Percentiles rank a stretch among this genome's conserved stretches.
Conservation (phyloP, 2,113 vertebrate species). For the Apodemus speciosus region DNA sequence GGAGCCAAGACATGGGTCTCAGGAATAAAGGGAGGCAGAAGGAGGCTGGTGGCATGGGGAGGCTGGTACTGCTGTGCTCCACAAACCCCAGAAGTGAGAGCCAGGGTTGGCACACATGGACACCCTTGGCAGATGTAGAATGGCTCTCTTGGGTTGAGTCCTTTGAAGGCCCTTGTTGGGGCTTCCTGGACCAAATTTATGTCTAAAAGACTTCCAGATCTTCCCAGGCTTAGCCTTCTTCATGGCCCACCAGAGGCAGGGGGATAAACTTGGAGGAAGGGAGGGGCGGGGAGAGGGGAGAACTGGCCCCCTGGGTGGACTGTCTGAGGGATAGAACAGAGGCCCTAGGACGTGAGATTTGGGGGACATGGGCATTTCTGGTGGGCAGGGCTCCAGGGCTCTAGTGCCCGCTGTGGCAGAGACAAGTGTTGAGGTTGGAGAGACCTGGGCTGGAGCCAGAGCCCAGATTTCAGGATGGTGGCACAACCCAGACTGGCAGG, state of each 20-base stretch:
- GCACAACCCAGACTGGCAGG: background rate
- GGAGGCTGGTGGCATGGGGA: background rate
- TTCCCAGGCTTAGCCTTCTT: conserved; percentile 29
- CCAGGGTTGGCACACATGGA: background rate
- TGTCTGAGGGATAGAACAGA: background rate
- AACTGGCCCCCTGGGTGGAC: background rate
- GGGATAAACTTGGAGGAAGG: background rate
- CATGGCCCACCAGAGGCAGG: background rate
- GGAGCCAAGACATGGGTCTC: background rate
- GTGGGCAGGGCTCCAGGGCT: background rate
- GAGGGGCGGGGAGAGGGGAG: fast-evolving
- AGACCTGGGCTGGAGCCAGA: background rate
- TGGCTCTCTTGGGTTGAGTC: background rate
- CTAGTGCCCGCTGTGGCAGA: background rate
- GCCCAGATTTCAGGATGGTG: background rate
- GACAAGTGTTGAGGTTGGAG: background rate
- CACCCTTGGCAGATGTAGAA: background rate
- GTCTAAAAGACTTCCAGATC: conserved; percentile 49
- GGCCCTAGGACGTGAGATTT: background rate
- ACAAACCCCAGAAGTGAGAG: background rate
- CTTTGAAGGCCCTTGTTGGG: background rate
- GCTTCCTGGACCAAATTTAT: background rate
- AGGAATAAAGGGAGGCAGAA: background rate
- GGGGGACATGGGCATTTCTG: background rate
- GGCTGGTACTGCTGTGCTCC: background rate